Percentiles rank a stretch among this genome's conserved stretches.
Evolutionary conservation across 1,140 invertebrate genomes (phyloP).

Genomic region (Galendromus occidentalis): DNA sequence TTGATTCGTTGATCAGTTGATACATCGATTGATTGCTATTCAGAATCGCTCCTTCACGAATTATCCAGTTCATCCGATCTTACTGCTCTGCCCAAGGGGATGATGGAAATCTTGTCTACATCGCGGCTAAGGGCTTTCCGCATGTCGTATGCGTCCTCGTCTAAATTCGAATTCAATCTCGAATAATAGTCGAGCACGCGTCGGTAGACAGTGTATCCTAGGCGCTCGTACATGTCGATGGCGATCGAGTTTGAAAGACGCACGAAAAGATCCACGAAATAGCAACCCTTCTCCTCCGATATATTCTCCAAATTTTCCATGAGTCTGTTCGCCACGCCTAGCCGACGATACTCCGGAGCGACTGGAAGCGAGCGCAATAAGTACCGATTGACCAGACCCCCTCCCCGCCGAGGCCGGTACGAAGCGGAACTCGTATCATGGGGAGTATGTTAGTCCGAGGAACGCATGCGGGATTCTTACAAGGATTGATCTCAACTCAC

Average conservation of each 20-base stretch:
- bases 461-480: no score
- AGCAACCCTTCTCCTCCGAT: constrained; percentile 67
- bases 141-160: constrained; percentile 99
- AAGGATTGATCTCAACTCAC: neutral
- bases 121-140: constrained; percentile 86
- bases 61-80: constrained; percentile 76
- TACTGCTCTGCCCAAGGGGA: constrained; percentile 80
- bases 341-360: constrained; percentile 70
- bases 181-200: constrained; percentile 94
- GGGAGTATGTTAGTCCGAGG: no score
- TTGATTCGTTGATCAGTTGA: no score
- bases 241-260: constrained; percentile 90
- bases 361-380: no score
- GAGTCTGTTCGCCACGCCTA: constrained; percentile 75
- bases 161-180: constrained; percentile 47
- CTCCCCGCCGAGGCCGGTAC: no score
- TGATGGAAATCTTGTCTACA: constrained; percentile 71
- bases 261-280: constrained; percentile 98
- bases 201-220: constrained; percentile 89
- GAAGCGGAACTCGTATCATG: no score
- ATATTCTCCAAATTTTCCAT: constrained; percentile 88
- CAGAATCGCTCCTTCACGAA: no score
- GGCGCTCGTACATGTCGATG: constrained; percentile 86
- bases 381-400: no score
- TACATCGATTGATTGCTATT: no score